phyloP scores from a whole-genome alignment of 2,113 vertebrate genomes.

The Aspiorhynchus laticeps region DNA sequence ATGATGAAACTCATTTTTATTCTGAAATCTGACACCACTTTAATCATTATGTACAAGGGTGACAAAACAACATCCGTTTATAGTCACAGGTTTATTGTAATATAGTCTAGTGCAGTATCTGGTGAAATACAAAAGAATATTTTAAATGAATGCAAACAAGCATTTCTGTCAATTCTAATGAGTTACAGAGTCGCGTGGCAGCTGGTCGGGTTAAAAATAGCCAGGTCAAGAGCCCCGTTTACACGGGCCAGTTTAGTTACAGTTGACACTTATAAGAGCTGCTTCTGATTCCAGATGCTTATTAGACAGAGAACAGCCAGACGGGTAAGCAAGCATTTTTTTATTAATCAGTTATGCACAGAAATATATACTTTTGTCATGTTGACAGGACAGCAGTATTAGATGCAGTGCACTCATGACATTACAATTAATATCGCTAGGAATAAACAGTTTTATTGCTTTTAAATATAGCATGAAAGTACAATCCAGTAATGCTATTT shows the following conservation, averaged over 20 bases:
- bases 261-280: conserved; percentile 48
- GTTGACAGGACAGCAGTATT: conserved; percentile 5
- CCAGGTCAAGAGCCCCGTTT: conserved; percentile 33
- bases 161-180: conserved; percentile 20
- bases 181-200: background rate
- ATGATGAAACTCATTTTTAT: background rate
- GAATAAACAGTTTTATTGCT: conserved; percentile 8
- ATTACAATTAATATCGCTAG: conserved; percentile 28
- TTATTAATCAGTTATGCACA: background rate
- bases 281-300: conserved; percentile 18
- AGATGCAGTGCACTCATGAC: conserved; percentile 28
- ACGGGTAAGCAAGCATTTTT: conserved; percentile 39
- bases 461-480: conserved; percentile 12
- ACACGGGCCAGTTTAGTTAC: conserved; percentile 55
- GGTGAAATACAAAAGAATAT: background rate
- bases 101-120: background rate
- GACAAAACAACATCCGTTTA: background rate
- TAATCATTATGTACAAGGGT: background rate
- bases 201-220: conserved; percentile 50
- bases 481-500: background rate
- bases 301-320: conserved; percentile 32
- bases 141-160: background rate
- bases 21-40: background rate
- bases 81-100: background rate
- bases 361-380: background rate